Conservation (phyloP, 2,113 vertebrate genomes). For the Hucho hucho region DNA sequence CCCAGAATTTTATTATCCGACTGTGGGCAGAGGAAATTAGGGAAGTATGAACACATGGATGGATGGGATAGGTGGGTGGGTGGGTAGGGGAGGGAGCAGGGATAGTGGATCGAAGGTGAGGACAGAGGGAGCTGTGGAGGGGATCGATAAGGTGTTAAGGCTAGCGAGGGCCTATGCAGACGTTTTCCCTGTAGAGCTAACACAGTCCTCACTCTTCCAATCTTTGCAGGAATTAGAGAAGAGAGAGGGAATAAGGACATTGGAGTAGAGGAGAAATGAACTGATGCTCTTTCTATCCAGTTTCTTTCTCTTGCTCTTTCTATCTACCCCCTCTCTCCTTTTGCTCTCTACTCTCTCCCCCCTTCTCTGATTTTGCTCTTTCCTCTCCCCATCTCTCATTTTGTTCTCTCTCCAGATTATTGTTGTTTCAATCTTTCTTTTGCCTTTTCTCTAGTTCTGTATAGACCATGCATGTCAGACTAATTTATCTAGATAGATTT, state of each 20-base stretch:
- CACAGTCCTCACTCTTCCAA: slow-evolving; percentile 35
- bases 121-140: too few species aligned
- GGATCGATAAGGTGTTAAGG: slow-evolving; percentile 42
- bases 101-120: not conserved
- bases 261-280: slow-evolving; percentile 30
- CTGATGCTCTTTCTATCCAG: slow-evolving; percentile 19
- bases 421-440: too few species aligned
- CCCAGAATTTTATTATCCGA: not conserved
- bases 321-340: not conserved
- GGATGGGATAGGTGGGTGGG: not conserved
- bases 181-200: slow-evolving; percentile 35
- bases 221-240: slow-evolving; percentile 28
- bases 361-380: too few species aligned
- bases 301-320: not conserved
- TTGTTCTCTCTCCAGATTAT: too few species aligned
- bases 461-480: too few species aligned
- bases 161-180: not conserved
- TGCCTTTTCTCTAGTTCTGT: too few species aligned
- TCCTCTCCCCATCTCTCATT: too few species aligned
- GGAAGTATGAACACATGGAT: not conserved
- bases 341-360: too few species aligned
- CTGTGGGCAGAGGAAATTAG: not conserved
- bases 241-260: slow-evolving; percentile 25
- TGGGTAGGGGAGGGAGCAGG: slow-evolving; percentile 2
- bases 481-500: too few species aligned